Evolutionary conservation across 2,113 vertebrate genomes (phyloP), one percentile per base, ranked within the genome.

Genomic region (Saguinus midas): DNA sequence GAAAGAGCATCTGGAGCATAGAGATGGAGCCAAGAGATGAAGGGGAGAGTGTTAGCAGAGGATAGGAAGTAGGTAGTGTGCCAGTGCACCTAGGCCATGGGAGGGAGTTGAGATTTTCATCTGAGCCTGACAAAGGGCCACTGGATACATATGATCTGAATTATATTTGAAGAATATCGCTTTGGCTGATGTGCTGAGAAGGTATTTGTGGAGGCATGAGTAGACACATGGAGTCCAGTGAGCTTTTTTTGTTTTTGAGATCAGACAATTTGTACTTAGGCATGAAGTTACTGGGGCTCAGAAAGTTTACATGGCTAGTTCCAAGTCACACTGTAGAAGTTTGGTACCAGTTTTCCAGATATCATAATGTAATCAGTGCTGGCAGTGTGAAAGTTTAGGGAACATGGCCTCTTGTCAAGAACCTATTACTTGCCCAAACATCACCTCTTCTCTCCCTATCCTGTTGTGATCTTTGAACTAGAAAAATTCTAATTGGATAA

Each of bases 11-110:
- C 7, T 18, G 9, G 83, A 43, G 80, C 23, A 20, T 5, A 32
- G 17, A 29, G 37, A n/a, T 32, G 37, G 57, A 32, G 79, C 29
- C 35, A 16, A 37, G 12, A 23, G 37, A n/a, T 25, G 37, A 48
- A 37, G 37, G 35, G 10, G 2, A 1, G 43, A 64, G 12, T 12
- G 8, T 37, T 14, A 27, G 37, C 45, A 37, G 32, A 79, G 27
- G 4, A 86, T 70, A 50, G 50, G 37, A 48, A 2, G 32, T 5
- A 70, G 27, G 32, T 17, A 50, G 40, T 61, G 37, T 6, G 2
- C n/a, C 6, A 9, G 7, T 25, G 37, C 52, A 20, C 1, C 0
- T 8, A 45, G 17, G 50, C 64, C 43, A 5, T 6, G 32, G 0
- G 1, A 13, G 37, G 25, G 17, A 66, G 40, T 4, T 52, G 9